Base-by-base conservation (phyloP, 53 echinoderm and acorn worm genomes). In the Luidia sarsii region DNA sequence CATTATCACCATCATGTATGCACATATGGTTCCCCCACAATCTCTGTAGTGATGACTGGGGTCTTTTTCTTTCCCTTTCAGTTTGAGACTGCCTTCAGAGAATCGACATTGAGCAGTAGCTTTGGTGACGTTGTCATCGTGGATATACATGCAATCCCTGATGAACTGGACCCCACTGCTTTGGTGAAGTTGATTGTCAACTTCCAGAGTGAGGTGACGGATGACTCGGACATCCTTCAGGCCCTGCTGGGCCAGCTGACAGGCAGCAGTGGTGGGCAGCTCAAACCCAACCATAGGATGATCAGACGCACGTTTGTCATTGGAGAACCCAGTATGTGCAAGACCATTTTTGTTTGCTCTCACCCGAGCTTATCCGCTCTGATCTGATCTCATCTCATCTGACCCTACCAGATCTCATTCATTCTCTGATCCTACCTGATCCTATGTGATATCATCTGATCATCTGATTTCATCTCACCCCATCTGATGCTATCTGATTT, bases 271-370 rank as follows among this genome's bases (percentile, higher is more conserved):
- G 11, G 2, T 25, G 85, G 73, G 28, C 41, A 84, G 20, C 36
- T 91, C 22, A 28, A 34, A 0, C 82, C 70, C 8, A 50, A 61
- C 53, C 74, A 85, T 54, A 54, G 75, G 28, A 33, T 90, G 14
- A 65, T 90, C 31, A 50, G 60, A 28, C 65, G 48, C 9, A 66
- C 75, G 6, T 67, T 86, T 0, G 51, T 86, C 37, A 82, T 86
- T 15, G 86, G 86, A 24, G 69, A 82, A 16, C 90, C 90, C 35
- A 75, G 86, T 90, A 31, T 29, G 82, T 71, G 2, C 10, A 16
- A 41, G n/a, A n/a, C n/a, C n/a, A n/a, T n/a, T n/a, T n/a, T n/a
- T n/a, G n/a, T n/a, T n/a, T n/a, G n/a, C n/a, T n/a, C n/a, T n/a
- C n/a, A n/a, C n/a, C n/a, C n/a, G n/a, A n/a, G n/a, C n/a, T n/a